Evolutionary conservation across 2,888 invertebrate genomes (phyloP).

Genomic region (Germaria angustata): DNA sequence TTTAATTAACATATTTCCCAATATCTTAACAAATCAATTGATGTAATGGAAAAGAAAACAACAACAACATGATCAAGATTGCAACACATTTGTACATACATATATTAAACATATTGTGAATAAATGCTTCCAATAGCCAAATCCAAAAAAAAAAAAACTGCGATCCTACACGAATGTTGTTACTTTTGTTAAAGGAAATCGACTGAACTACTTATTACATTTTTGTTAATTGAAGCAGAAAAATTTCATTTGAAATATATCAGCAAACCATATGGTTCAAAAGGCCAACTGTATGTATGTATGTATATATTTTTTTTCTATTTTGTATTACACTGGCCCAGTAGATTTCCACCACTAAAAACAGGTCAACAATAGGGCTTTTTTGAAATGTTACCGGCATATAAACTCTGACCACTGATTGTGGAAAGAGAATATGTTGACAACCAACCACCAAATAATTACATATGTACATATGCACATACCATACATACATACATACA

Average conservation of each 20-base stretch:
- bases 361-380: neutral
- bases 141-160: too few species aligned
- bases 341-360: constrained; percentile 15
- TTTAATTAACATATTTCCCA: too few species aligned
- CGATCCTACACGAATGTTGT: neutral
- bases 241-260: constrained; percentile 25
- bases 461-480: neutral
- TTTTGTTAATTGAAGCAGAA: constrained; percentile 47
- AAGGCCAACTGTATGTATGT: constrained; percentile 3
- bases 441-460: constrained; percentile 31
- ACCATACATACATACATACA: too few species aligned
- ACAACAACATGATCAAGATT: too few species aligned
- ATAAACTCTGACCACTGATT: neutral
- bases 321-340: neutral
- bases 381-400: neutral
- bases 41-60: too few species aligned
- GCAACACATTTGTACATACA: too few species aligned
- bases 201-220: constrained; percentile 6
- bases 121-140: neutral
- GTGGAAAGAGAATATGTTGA: constrained; percentile 24
- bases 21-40: too few species aligned
- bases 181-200: neutral
- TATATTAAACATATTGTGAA: neutral
- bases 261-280: constrained; percentile 19
- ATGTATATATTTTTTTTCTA: neutral